These are phyloP conservation scores for Drosophila setifemur DNA, from an alignment of 1,140 invertebrate genomes.

Conservation along the genomic window DNA sequence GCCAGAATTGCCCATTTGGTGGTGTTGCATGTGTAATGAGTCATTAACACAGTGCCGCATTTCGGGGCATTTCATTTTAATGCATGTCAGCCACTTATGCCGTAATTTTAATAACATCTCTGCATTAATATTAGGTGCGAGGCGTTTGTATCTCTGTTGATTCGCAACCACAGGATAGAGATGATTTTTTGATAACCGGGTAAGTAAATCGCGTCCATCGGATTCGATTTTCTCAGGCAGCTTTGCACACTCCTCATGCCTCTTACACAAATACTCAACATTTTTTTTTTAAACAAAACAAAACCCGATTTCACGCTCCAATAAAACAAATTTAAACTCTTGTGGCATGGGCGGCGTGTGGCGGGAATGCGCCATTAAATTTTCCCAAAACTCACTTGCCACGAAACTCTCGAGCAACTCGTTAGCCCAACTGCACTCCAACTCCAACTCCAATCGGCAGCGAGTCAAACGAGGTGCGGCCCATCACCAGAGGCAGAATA, in stretches of 20 bases:
- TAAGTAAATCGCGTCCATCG: slow-evolving; percentile 14
- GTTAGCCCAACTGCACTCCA: slow-evolving; percentile 41
- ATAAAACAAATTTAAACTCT: slow-evolving; percentile 62
- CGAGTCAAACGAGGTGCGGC: slow-evolving; percentile 40
- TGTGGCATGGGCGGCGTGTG: slow-evolving; percentile 25
- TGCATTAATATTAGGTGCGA: slow-evolving; percentile 67
- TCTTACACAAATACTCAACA: slow-evolving; percentile 7
- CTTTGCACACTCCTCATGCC: neutral
- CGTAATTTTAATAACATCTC: slow-evolving; percentile 54
- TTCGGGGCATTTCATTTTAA: slow-evolving; percentile 37
- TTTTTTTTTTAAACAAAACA: slow-evolving; percentile 23
- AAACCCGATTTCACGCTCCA: slow-evolving; percentile 67
- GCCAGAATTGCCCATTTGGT: slow-evolving; percentile 28
- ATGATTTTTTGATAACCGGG: neutral
- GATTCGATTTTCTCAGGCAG: neutral
- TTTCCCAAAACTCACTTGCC: slow-evolving; percentile 47
- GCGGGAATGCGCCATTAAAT: slow-evolving; percentile 60
- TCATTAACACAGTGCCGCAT: slow-evolving; percentile 71
- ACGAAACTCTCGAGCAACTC: slow-evolving; percentile 48
- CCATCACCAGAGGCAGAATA: slow-evolving; percentile 28
- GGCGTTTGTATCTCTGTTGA: slow-evolving; percentile 67
- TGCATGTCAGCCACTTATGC: slow-evolving; percentile 34
- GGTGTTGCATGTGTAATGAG: slow-evolving; percentile 77
- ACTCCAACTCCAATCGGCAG: slow-evolving; percentile 36
- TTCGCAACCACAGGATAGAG: neutral